Evolutionary conservation across 2,797 vertebrate species (phyloP).

Genomic region (Rhinella marina): DNA sequence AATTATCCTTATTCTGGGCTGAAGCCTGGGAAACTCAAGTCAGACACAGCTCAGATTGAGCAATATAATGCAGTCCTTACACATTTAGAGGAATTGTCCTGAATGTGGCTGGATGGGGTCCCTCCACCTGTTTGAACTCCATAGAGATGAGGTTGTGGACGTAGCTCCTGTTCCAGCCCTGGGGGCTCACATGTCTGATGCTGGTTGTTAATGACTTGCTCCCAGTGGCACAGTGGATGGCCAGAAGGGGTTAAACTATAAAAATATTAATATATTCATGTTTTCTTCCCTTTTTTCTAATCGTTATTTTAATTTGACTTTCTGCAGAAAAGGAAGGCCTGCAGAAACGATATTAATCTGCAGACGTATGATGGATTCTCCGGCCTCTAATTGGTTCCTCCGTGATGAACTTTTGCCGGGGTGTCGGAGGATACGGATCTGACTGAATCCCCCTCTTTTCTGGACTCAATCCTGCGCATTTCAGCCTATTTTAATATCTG

Average conservation of each 20-base stretch:
- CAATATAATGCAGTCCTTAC: too few species aligned
- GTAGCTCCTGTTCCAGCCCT: neutral
- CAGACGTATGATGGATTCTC: conserved; percentile 6
- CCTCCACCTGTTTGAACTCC: too few species aligned
- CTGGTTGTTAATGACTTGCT: neutral
- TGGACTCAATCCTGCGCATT: neutral
- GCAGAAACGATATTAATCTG: conserved; percentile 7
- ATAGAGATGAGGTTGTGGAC: neutral
- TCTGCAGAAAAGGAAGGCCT: neutral
- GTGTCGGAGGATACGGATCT: neutral
- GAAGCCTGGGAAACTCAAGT: too few species aligned
- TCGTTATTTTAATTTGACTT: conserved; percentile 7
- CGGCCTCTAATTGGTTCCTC: conserved; percentile 8
- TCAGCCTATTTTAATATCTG: conserved; percentile 29
- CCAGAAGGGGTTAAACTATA: neutral
- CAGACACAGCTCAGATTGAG: too few species aligned
- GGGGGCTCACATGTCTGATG: neutral
- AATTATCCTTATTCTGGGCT: too few species aligned
- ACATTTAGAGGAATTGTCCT: too few species aligned
- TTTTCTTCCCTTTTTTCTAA: neutral
- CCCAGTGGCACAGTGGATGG: neutral
- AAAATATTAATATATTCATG: neutral
- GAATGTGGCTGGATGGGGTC: too few species aligned
- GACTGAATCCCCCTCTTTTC: neutral
- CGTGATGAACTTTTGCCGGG: conserved; percentile 7